A percentile compares a stretch with the other conserved stretches of the same genome.
These are phyloP conservation scores for Luperina testacea DNA, from an alignment of 2,888 invertebrate species.

Conservation along the genomic window DNA sequence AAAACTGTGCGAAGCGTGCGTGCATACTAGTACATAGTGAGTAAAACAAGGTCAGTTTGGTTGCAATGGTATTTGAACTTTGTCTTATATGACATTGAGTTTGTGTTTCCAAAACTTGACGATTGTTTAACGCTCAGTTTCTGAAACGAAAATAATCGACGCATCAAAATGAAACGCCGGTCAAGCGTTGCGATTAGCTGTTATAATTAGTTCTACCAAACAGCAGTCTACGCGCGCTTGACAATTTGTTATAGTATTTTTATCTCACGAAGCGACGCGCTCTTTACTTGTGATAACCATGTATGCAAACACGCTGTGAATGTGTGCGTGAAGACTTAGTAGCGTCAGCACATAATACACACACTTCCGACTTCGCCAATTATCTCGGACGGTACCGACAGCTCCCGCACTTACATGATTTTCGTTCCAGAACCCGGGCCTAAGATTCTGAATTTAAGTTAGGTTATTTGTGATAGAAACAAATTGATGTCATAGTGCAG, in stretches of 20 bases:
- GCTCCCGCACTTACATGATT: not conserved
- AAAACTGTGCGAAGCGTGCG: not conserved
- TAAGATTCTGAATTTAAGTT: conserved; percentile 3
- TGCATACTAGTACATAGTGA: not conserved
- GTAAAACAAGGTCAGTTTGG: not conserved
- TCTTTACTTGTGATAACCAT: not conserved
- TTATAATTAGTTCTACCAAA: not conserved
- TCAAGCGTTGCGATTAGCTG: not conserved
- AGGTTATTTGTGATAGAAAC: conserved; percentile 31
- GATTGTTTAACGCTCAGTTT: not conserved
- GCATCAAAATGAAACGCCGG: not conserved
- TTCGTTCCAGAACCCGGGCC: not conserved
- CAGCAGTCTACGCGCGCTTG: not conserved
- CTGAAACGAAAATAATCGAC: not conserved
- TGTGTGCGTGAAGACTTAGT: not conserved
- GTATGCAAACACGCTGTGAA: not conserved
- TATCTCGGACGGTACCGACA: not conserved
- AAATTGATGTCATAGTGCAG: conserved; percentile 31
- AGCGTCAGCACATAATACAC: not conserved
- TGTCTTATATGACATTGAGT: not conserved
- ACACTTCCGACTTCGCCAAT: not conserved
- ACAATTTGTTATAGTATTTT: not conserved
- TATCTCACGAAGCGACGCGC: not conserved
- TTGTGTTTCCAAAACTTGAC: not conserved
- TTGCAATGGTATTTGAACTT: not conserved